Conservation (phyloP, 2,888 invertebrate species). For the Anthophora plumipes region DNA sequence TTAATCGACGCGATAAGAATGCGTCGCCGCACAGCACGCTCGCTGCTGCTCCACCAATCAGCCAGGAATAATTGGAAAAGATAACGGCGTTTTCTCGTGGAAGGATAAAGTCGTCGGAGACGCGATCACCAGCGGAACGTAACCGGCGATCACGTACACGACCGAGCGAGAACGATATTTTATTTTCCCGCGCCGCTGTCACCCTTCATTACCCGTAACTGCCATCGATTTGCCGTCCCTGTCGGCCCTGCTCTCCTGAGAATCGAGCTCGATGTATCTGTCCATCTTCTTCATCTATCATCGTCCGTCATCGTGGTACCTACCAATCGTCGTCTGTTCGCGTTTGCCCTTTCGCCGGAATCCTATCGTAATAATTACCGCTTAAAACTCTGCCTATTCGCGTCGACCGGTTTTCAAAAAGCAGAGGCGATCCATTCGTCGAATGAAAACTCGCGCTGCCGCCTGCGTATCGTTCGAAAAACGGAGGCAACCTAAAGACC, state of each 20-base stretch:
- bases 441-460: too few relatives aligned
- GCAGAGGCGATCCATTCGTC: too few relatives aligned
- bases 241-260: slow-evolving; percentile 42
- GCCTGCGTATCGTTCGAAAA: too few relatives aligned
- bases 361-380: not conserved
- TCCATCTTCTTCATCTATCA: slow-evolving; percentile 44
- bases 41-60: not conserved
- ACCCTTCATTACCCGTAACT: slow-evolving; percentile 53
- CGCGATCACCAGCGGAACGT: not conserved
- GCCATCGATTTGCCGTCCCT: slow-evolving; percentile 36
- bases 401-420: too few relatives aligned
- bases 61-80: slow-evolving; percentile 18
- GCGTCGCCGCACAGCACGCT: not conserved
- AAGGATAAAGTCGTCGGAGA: not conserved
- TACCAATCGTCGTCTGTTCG: slow-evolving; percentile 42
- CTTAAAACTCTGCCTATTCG: not conserved
- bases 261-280: slow-evolving; percentile 41
- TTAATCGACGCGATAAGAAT: slow-evolving; percentile 13
- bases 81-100: slow-evolving; percentile 8
- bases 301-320: slow-evolving; percentile 33
- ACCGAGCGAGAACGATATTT: slow-evolving; percentile 26
- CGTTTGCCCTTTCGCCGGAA: not conserved
- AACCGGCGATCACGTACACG: not conserved
- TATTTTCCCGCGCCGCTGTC: slow-evolving; percentile 38
- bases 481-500: too few relatives aligned